These are phyloP conservation scores for Ammospiza nelsoni DNA, from an alignment of 2,113 vertebrate species.

Conservation along the genomic window DNA sequence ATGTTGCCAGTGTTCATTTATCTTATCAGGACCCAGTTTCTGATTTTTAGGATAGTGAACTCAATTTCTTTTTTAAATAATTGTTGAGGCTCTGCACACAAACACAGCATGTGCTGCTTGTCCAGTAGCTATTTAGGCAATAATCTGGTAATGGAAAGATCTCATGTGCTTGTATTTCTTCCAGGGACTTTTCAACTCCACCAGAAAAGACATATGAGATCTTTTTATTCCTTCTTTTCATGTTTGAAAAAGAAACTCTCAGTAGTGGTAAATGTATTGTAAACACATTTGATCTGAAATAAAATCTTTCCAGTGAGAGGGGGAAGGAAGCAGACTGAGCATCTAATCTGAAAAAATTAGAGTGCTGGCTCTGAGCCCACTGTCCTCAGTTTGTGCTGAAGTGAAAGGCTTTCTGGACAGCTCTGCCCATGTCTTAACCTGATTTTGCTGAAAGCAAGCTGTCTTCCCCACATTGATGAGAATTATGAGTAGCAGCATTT, in stretches of 20 bases:
- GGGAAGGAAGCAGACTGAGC: not conserved
- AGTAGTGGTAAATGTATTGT: not conserved
- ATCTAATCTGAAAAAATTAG: not conserved
- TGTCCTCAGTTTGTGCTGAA: not conserved
- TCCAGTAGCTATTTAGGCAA: not conserved
- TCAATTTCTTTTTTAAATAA: not conserved
- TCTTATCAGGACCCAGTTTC: not conserved
- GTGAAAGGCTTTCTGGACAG: not conserved
- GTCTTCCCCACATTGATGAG: not conserved
- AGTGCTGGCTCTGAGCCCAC: not conserved
- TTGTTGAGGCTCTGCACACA: not conserved
- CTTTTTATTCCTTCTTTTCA: not conserved
- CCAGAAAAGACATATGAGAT: not conserved
- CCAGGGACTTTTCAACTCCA: not conserved
- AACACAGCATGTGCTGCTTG: not conserved
- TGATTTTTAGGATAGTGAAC: not conserved
- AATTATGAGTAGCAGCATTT: not conserved
- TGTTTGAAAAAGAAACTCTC: not conserved
- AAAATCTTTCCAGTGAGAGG: not conserved
- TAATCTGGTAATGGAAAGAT: not conserved
- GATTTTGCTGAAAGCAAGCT: not conserved
- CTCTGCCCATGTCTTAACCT: not conserved
- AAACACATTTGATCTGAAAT: conserved; percentile 6
- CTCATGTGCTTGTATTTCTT: not conserved
- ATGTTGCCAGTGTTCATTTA: not conserved